A percentile compares a stretch with the other conserved stretches of the same genome.
phyloP scores from a whole-genome alignment of 2,888 invertebrate species.

The Cacoxenus indagator region DNA sequence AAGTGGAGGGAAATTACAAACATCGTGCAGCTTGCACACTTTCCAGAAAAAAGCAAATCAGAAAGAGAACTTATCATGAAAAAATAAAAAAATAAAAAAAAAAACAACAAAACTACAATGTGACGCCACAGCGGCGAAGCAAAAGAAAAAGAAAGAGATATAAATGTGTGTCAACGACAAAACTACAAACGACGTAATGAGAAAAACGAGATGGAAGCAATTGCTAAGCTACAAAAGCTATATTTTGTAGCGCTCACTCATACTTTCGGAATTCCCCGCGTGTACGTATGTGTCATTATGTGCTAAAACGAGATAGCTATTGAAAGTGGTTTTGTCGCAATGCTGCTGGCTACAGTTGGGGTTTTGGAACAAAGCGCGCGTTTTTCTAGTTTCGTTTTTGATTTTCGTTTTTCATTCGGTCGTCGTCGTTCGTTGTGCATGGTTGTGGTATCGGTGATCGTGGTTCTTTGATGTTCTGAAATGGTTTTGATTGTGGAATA shows the following conservation, averaged over 20 bases:
- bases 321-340: slow-evolving; percentile 51
- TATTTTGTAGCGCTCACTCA: slow-evolving; percentile 32
- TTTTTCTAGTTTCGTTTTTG: slow-evolving; percentile 49
- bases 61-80: too few species aligned
- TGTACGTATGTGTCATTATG: slow-evolving; percentile 10
- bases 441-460: slow-evolving; percentile 64
- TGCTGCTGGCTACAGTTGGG: slow-evolving; percentile 41
- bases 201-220: slow-evolving; percentile 34
- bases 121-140: slow-evolving; percentile 33
- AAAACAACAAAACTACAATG: slow-evolving; percentile 16
- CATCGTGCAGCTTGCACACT: too few species aligned
- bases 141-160: slow-evolving; percentile 34
- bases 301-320: slow-evolving; percentile 33
- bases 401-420: slow-evolving; percentile 56
- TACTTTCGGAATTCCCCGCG: slow-evolving; percentile 5
- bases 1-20: too few species aligned
- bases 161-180: slow-evolving; percentile 65
- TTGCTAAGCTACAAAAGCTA: slow-evolving; percentile 44
- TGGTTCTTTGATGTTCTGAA: too few species aligned
- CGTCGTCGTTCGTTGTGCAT: slow-evolving; percentile 64
- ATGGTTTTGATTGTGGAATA: slow-evolving; percentile 29
- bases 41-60: too few species aligned
- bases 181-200: slow-evolving; percentile 44
- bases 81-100: slow-evolving; percentile 31
- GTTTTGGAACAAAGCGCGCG: slow-evolving; percentile 46